Conservation (phyloP, 2,113 vertebrate genomes). For the Rhegmatorhina hoffmannsi region DNA sequence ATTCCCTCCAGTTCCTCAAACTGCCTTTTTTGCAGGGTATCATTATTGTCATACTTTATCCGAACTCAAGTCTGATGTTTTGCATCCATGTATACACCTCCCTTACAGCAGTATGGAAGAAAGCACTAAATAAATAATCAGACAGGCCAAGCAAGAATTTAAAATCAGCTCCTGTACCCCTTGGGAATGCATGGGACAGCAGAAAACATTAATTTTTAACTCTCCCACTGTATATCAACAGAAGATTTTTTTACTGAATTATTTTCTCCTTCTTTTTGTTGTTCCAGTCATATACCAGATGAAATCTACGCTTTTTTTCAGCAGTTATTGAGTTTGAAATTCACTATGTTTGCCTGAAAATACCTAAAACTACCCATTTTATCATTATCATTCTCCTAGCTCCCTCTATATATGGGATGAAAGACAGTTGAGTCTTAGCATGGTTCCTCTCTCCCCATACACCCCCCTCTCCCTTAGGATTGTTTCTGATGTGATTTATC, state of each 20-base stretch:
- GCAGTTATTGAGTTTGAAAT: not conserved
- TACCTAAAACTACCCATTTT: not conserved
- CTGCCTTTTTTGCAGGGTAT: not conserved
- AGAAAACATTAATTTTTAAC: conserved; percentile 35
- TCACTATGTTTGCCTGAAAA: not conserved
- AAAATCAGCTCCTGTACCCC: not conserved
- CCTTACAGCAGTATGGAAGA: not conserved
- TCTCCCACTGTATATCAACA: not conserved
- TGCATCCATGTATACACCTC: not conserved
- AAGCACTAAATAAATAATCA: conserved; percentile 36
- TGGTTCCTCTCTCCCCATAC: not conserved
- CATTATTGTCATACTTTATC: not conserved
- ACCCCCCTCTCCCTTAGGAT: not conserved
- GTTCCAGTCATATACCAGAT: not conserved
- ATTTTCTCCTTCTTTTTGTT: not conserved
- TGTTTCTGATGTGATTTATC: not conserved
- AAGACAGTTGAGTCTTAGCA: not conserved
- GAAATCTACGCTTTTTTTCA: not conserved
- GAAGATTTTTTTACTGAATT: not conserved
- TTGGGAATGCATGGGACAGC: conserved; percentile 11
- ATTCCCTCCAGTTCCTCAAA: not conserved
- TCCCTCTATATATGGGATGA: not conserved
- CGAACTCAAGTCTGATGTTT: not conserved
- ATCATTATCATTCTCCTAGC: not conserved
- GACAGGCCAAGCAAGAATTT: not conserved